phyloP scores from a whole-genome alignment of 2,113 vertebrate species.

The Platycercus adscitus region DNA sequence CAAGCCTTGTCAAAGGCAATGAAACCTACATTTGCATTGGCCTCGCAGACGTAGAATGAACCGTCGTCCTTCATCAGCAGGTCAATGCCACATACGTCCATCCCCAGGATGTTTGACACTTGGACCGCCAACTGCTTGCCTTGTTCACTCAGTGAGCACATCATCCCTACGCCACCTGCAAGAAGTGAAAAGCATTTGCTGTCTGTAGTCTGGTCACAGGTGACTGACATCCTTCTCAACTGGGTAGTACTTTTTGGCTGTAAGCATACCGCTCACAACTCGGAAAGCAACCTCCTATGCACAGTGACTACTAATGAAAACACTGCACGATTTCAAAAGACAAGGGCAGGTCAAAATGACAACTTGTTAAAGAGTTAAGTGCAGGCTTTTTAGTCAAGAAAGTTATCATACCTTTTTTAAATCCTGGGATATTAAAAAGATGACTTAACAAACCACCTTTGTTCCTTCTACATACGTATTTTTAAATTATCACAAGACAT shows the following conservation, averaged over 20 bases:
- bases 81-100: constrained; percentile 85
- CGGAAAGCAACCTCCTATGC: background rate
- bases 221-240: background rate
- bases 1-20: constrained; percentile 87
- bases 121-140: constrained; percentile 83
- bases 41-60: constrained; percentile 85
- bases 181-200: background rate
- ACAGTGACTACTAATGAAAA: background rate
- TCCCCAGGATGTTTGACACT: constrained; percentile 84
- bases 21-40: constrained; percentile 86
- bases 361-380: background rate
- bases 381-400: background rate
- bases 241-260: background rate
- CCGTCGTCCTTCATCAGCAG: constrained; percentile 83
- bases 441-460: background rate
- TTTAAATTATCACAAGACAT: background rate
- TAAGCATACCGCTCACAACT: background rate
- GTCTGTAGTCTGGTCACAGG: background rate
- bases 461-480: background rate
- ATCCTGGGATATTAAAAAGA: background rate
- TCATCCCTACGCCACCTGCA: constrained; percentile 82
- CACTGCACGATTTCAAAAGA: background rate
- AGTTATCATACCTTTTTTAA: background rate
- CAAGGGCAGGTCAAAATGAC: background rate
- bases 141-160: constrained; percentile 84